Percentiles rank a stretch among this genome's conserved stretches.
Conservation (phyloP, 2,113 vertebrate species). For the Promerops cafer region DNA sequence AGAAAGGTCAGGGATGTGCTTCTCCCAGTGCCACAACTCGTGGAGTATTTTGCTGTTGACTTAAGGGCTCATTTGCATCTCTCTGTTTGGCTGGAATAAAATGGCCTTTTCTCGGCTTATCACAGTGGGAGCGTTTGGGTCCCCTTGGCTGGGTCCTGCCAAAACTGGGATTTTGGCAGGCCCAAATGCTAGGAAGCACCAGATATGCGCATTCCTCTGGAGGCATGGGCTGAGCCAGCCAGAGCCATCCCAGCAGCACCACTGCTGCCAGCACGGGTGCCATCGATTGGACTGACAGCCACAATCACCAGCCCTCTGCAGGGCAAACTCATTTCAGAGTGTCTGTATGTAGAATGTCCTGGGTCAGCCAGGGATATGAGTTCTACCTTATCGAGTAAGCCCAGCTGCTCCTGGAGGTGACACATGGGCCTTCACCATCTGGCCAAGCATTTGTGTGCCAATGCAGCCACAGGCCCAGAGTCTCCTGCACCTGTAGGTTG, state of each 20-base stretch:
- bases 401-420: not conserved
- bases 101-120: not conserved
- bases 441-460: not conserved
- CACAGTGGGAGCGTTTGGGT: not conserved
- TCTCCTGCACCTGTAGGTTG: not conserved
- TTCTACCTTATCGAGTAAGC: accelerated
- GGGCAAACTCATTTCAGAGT: accelerated
- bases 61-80: not conserved
- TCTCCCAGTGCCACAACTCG: slow-evolving; percentile 46
- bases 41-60: slow-evolving; percentile 24
- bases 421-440: accelerated
- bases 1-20: slow-evolving; percentile 64
- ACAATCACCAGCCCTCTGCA: not conserved
- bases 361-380: not conserved
- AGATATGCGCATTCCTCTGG: not conserved
- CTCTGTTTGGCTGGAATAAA: not conserved
- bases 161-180: not conserved
- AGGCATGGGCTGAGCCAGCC: not conserved
- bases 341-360: accelerated
- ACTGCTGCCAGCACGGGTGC: not conserved
- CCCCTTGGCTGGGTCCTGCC: not conserved
- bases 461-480: not conserved
- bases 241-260: not conserved
- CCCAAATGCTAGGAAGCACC: not conserved
- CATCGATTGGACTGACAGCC: accelerated